Base-by-base conservation (phyloP, 2,113 vertebrate genomes). In the Micronycteris hirsuta region DNA sequence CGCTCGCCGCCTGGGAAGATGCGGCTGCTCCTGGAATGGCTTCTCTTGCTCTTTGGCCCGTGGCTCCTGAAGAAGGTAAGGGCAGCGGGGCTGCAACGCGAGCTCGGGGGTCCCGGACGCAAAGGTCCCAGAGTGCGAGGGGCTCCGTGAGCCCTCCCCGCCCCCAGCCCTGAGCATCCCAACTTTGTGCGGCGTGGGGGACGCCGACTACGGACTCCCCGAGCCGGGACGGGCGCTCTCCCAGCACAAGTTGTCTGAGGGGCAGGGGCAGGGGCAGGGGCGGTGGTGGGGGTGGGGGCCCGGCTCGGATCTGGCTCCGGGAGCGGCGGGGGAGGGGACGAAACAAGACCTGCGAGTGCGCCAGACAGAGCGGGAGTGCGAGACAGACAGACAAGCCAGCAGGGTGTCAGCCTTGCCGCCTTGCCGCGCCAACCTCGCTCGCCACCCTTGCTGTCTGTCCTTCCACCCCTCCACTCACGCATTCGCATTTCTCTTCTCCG, bases 11-110 rank as follows among this genome's bases (percentile, higher is more conserved):
- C 85, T 74, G 65, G 74, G 94, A 97, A 96, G 94, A 98, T 98
- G 97, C 89, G 96, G 83, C 89, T 97, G 96, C 95, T 95, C 94
- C 94, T 41, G 45, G 97, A 97, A 98, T 98, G 97, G 96, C 76
- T 97, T 19, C 86, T 97, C 52, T 49, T 97, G 97, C 93, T 98
- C 95, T 87, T 95, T 77, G 96, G 97, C 77, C 97, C 96, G 33
- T 98, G 96, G 97, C 93, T 98, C 41, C 95, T 97, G 80, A 93
- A 81, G 84, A 96, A 97, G 97, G 97, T 98, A 97, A 97, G 97
- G 68, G 84, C 31, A 11, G 70, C 94, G 22, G 83, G 78, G 89
- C 56, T 43, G 74, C 11, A 70, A 47, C 28, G 38, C 68, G 67
- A 58, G 83, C 47, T 8, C 52, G 1, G 83, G 94, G 94, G 43